Percentiles rank a stretch among this genome's conserved stretches.
These are phyloP conservation scores for Huso huso DNA, from an alignment of 2,797 vertebrate genomes.

Conservation along the genomic window DNA sequence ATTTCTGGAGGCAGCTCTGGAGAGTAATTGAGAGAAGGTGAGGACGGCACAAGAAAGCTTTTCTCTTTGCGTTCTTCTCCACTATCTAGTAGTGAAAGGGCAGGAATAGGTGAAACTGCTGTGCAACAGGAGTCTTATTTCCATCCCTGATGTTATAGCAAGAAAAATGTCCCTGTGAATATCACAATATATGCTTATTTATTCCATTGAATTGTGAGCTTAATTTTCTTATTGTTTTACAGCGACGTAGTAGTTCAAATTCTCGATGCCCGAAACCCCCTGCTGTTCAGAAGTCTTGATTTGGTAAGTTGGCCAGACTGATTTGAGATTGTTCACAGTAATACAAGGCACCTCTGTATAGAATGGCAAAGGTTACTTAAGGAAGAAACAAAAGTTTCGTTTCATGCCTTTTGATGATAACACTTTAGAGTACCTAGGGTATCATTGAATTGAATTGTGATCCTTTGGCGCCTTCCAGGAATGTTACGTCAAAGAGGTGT, in stretches of 20 bases:
- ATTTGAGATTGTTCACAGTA: no score
- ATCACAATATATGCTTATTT: slow-evolving; percentile 6
- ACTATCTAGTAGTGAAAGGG: no score
- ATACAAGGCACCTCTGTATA: no score
- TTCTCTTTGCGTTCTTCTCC: neutral
- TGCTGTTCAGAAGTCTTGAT: slow-evolving; percentile 88
- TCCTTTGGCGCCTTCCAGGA: slow-evolving; percentile 59
- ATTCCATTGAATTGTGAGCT: slow-evolving; percentile 1
- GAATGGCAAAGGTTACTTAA: no score
- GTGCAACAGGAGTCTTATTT: no score
- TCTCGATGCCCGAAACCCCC: slow-evolving; percentile 88
- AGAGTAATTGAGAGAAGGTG: slow-evolving; percentile 96
- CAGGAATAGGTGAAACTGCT: no score
- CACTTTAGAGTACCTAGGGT: no score
- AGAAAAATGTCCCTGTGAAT: no score
- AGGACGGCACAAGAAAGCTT: neutral
- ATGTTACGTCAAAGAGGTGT: slow-evolving; percentile 77
- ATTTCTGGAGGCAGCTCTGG: slow-evolving; percentile 98
- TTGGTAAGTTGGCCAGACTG: slow-evolving; percentile 62
- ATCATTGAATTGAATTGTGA: neutral
- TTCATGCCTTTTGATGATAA: no score
- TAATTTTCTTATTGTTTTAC: slow-evolving; percentile 17
- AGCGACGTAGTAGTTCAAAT: slow-evolving; percentile 94
- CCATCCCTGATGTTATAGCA: no score
- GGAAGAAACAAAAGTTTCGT: no score